Percentiles rank a stretch among this genome's conserved stretches.
These are phyloP conservation scores for Drosophila austrosaltans DNA, from an alignment of 2,888 invertebrate species.

Conservation along the genomic window DNA sequence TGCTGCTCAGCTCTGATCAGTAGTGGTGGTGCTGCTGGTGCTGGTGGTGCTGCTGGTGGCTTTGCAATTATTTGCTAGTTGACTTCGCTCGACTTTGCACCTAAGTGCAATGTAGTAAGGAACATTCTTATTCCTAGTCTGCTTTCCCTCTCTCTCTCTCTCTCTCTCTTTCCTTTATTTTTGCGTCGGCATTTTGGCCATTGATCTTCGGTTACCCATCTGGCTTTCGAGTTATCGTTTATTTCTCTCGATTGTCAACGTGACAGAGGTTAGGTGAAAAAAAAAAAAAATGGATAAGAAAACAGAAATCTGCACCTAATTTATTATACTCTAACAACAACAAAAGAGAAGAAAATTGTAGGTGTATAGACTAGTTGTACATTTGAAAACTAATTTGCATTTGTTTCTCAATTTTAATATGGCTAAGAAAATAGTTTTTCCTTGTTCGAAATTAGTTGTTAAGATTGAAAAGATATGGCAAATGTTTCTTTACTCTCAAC, in stretches of 20 bases:
- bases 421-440: too few species aligned
- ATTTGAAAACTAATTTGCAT: too few species aligned
- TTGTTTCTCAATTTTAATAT: too few species aligned
- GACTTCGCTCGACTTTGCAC: conserved; percentile 13
- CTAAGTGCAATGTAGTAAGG: conserved; percentile 13
- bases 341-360: too few species aligned
- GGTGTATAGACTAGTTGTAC: too few species aligned
- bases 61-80: conserved; percentile 15
- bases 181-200: conserved; percentile 64
- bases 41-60: not conserved
- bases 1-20: not conserved
- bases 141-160: too few species aligned
- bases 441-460: too few species aligned
- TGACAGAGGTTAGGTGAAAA: conserved; percentile 29
- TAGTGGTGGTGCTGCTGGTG: not conserved
- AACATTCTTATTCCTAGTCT: conserved; percentile 2
- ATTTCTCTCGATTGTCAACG: conserved; percentile 61
- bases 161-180: not conserved
- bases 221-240: conserved; percentile 26
- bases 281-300: conserved; percentile 18
- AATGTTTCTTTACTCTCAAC: too few species aligned
- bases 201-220: conserved; percentile 61
- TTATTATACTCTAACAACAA: not conserved
- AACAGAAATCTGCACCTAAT: conserved; percentile 17
- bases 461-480: too few species aligned